Percentiles rank a stretch among this genome's conserved stretches.
These are phyloP conservation scores for Rhimphoctona megacephalus DNA, from an alignment of 2,888 invertebrate genomes.

Conservation along the genomic window DNA sequence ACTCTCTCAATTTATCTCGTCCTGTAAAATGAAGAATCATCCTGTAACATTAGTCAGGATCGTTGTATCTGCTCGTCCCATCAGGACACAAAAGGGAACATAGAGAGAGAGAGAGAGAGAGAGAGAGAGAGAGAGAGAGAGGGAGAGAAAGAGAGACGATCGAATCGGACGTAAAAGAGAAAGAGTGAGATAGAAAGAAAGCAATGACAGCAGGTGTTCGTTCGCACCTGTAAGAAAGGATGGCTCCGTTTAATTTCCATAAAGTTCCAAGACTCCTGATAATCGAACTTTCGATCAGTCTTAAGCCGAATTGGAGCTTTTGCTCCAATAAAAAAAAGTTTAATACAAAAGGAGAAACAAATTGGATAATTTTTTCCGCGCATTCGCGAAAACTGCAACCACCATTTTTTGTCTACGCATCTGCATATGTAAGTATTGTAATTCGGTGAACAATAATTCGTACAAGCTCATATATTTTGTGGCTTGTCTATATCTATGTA, in stretches of 20 bases:
- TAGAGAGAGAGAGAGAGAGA: background rate
- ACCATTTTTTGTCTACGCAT: background rate
- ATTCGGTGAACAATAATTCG: background rate
- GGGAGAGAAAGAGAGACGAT: slow-evolving; percentile 8
- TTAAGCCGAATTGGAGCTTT: background rate
- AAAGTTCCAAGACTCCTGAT: slow-evolving; percentile 15
- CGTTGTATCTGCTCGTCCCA: slow-evolving; percentile 50
- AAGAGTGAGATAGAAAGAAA: slow-evolving; percentile 9
- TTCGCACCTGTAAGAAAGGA: slow-evolving; percentile 44
- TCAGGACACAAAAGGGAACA: slow-evolving; percentile 25
- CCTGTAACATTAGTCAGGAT: slow-evolving; percentile 33
- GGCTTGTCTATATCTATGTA: slow-evolving; percentile 24
- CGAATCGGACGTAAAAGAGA: background rate
- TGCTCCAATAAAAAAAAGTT: background rate
- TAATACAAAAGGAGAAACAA: background rate
- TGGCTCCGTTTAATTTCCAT: slow-evolving; percentile 20
- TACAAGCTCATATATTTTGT: slow-evolving; percentile 2
- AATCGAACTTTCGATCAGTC: background rate
- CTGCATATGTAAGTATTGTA: background rate
- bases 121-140: slow-evolving; percentile 22
- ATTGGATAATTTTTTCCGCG: background rate
- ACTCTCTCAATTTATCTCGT: slow-evolving; percentile 11
- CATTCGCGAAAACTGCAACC: background rate
- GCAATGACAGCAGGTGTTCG: slow-evolving; percentile 60
- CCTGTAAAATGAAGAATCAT: slow-evolving; percentile 32